Evolutionary conservation across 2,888 invertebrate species (phyloP).

Genomic region (Liodrosophila aerea): DNA sequence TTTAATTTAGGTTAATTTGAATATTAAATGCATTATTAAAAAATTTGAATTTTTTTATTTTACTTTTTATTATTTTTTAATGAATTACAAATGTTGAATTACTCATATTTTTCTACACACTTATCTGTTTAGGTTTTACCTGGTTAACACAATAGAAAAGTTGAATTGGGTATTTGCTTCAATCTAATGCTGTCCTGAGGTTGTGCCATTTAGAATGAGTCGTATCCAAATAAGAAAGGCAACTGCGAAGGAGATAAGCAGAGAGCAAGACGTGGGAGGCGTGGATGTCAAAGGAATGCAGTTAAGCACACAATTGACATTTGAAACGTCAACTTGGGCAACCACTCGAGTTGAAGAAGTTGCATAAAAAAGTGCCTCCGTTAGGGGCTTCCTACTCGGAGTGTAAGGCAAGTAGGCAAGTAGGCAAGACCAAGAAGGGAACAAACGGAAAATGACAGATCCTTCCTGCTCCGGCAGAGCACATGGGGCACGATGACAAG

Average conservation of each 20-base stretch:
- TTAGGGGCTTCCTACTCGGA: conserved; percentile 60
- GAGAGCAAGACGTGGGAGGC: conserved; percentile 42
- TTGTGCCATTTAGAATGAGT: conserved; percentile 31
- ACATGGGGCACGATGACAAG: conserved; percentile 6
- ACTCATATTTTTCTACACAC: no score
- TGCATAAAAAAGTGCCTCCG: conserved; percentile 77
- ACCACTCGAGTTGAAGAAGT: conserved; percentile 77
- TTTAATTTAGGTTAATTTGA: background rate
- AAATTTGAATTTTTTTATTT: no score
- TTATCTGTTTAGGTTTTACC: no score
- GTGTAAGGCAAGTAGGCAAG: conserved; percentile 21
- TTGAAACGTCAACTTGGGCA: conserved; percentile 78
- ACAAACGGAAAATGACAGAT: conserved; percentile 1
- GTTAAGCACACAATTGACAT: conserved; percentile 81
- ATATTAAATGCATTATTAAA: no score
- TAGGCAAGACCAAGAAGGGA: conserved; percentile 22
- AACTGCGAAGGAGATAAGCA: conserved; percentile 13
- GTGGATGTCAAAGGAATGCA: conserved; percentile 70
- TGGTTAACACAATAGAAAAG: background rate
- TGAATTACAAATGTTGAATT: no score
- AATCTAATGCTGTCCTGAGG: background rate
- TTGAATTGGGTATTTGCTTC: no score
- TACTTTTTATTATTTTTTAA: no score
- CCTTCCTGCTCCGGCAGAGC: conserved; percentile 17
- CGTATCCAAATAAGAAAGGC: conserved; percentile 64